Evolutionary conservation across 2,888 invertebrate genomes (phyloP).

Genomic region (Aethes cnicana): DNA sequence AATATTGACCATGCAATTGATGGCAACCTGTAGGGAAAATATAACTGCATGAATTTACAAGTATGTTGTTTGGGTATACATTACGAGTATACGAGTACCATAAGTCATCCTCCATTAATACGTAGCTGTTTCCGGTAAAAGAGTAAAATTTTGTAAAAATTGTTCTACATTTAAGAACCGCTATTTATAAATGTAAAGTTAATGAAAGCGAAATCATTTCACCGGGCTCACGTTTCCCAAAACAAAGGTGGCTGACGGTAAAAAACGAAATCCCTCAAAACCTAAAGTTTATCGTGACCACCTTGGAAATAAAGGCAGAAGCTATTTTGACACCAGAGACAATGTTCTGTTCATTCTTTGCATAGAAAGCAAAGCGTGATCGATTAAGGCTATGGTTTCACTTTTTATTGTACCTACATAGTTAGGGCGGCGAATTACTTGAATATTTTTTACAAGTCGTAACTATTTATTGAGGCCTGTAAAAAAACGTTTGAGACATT

Average conservation of each 20-base stretch:
- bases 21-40: too few species aligned
- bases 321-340: conserved; percentile 16
- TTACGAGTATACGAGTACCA: too few species aligned
- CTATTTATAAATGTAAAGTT: too few species aligned
- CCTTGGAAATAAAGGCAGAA: conserved; percentile 10
- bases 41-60: too few species aligned
- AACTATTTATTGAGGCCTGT: conserved; percentile 11
- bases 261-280: conserved; percentile 7
- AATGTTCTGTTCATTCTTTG: conserved; percentile 21
- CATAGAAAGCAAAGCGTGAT: conserved; percentile 73
- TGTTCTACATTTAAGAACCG: too few species aligned
- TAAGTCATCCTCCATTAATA: too few species aligned
- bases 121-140: too few species aligned
- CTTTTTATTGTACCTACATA: conserved; percentile 70
- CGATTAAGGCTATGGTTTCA: conserved; percentile 64
- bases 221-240: conserved; percentile 5
- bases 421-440: conserved; percentile 42
- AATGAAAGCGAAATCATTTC: not conserved
- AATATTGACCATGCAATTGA: too few species aligned
- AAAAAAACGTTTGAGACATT: too few species aligned
- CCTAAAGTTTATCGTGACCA: conserved; percentile 15
- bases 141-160: too few species aligned
- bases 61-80: too few species aligned
- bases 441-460: conserved; percentile 17
- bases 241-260: not conserved